These are phyloP conservation scores for Drosophila rufa DNA, from an alignment of 1,140 invertebrate species.

Conservation along the genomic window DNA sequence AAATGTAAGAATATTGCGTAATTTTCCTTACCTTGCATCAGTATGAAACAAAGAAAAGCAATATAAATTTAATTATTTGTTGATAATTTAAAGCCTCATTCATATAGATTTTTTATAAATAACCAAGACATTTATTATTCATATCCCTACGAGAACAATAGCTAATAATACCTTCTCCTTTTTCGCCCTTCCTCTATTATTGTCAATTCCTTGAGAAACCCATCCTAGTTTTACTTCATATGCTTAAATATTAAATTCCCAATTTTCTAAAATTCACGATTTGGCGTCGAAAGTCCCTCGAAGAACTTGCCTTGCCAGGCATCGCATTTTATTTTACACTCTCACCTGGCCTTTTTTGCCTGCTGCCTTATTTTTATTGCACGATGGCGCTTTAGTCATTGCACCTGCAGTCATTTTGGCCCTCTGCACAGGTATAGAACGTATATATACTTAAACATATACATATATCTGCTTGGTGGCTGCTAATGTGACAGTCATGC, in stretches of 20 bases:
- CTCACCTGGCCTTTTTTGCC: constrained; percentile 27
- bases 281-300: constrained; percentile 42
- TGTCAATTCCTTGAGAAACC: no score
- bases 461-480: constrained; percentile 43
- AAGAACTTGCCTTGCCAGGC: constrained; percentile 30
- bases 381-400: constrained; percentile 70
- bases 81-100: no score
- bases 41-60: no score
- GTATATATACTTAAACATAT: constrained; percentile 25
- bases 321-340: constrained; percentile 52
- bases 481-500: constrained; percentile 82
- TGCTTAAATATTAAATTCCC: constrained; percentile 29
- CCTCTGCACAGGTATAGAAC: constrained; percentile 6
- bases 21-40: no score
- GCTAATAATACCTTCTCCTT: not conserved
- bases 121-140: no score
- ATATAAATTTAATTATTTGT: no score
- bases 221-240: constrained; percentile 1
- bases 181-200: not conserved
- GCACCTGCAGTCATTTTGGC: constrained; percentile 76
- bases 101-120: no score
- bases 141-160: not conserved
- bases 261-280: constrained; percentile 25
- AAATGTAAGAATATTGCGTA: no score
- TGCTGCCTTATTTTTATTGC: constrained; percentile 71